Conservation (phyloP, 2,113 vertebrate species). For the Diglossa brunneiventris region DNA sequence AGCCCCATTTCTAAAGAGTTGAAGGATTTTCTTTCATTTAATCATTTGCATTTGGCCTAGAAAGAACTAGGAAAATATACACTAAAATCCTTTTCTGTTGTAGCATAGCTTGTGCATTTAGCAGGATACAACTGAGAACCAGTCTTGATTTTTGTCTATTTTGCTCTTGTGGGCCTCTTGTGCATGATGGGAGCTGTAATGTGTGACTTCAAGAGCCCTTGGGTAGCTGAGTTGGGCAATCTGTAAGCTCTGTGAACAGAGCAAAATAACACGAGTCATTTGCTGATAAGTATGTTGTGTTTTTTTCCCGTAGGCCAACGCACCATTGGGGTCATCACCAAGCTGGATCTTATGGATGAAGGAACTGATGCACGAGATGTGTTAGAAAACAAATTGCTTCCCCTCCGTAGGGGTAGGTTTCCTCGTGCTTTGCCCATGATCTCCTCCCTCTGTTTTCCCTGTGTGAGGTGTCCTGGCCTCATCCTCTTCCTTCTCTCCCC, state of each 20-base stretch:
- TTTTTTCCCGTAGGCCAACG: constrained; percentile 77
- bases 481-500: neutral
- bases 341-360: constrained; percentile 98
- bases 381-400: constrained; percentile 95
- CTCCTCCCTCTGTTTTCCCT: neutral
- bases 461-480: neutral
- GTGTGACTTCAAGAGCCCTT: neutral
- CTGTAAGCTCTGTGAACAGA: neutral
- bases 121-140: neutral
- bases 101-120: neutral
- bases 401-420: constrained; percentile 88
- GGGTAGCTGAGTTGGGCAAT: neutral
- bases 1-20: neutral
- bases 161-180: neutral
- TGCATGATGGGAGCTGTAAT: neutral
- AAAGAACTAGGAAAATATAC: neutral
- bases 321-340: constrained; percentile 98
- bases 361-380: constrained; percentile 96
- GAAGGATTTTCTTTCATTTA: neutral
- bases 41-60: neutral
- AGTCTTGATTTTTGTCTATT: neutral
- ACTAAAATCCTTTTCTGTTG: neutral
- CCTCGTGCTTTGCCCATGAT: neutral
- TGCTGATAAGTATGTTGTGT: neutral
- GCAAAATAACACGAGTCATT: neutral